Evolutionary conservation across 2,888 invertebrate species (phyloP).

Genomic region (Parascotia fuliginaria): DNA sequence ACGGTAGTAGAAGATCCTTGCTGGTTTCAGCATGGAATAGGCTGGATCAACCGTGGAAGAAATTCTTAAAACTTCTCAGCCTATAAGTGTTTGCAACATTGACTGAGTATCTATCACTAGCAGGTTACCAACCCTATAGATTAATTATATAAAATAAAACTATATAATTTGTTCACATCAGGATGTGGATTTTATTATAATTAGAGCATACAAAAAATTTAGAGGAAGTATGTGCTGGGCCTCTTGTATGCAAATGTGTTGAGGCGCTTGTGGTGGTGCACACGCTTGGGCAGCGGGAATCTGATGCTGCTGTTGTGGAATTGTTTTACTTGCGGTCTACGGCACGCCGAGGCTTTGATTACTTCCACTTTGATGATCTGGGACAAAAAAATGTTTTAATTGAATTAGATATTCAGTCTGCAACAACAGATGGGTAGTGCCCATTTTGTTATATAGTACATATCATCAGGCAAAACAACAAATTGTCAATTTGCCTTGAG

Average conservation of each 20-base stretch:
- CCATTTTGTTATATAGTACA: too few species aligned
- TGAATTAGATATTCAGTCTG: not conserved
- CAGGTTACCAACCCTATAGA: too few species aligned
- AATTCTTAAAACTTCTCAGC: too few species aligned
- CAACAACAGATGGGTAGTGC: too few species aligned
- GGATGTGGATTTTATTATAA: slow-evolving; percentile 65
- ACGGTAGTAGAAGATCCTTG: too few species aligned
- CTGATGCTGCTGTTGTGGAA: slow-evolving; percentile 98
- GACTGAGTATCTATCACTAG: too few species aligned
- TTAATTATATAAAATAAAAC: slow-evolving; percentile 14
- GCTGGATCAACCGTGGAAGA: too few species aligned
- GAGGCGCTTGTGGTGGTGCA: slow-evolving; percentile 93
- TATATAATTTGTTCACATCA: slow-evolving; percentile 50
- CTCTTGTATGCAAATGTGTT: slow-evolving; percentile 93
- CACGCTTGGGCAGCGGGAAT: slow-evolving; percentile 98
- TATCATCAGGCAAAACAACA: too few species aligned
- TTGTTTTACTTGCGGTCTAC: slow-evolving; percentile 98
- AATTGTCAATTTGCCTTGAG: too few species aligned
- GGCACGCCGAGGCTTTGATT: slow-evolving; percentile 94
- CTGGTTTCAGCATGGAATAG: too few species aligned
- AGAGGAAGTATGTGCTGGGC: slow-evolving; percentile 92
- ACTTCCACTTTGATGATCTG: slow-evolving; percentile 98
- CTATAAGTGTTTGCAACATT: too few species aligned
- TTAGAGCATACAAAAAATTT: slow-evolving; percentile 64
- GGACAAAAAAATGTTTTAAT: slow-evolving; percentile 34